Percentiles rank a stretch among this genome's conserved stretches.
Conservation (phyloP, 2,113 vertebrate species). For the Hoplias malabaricus region DNA sequence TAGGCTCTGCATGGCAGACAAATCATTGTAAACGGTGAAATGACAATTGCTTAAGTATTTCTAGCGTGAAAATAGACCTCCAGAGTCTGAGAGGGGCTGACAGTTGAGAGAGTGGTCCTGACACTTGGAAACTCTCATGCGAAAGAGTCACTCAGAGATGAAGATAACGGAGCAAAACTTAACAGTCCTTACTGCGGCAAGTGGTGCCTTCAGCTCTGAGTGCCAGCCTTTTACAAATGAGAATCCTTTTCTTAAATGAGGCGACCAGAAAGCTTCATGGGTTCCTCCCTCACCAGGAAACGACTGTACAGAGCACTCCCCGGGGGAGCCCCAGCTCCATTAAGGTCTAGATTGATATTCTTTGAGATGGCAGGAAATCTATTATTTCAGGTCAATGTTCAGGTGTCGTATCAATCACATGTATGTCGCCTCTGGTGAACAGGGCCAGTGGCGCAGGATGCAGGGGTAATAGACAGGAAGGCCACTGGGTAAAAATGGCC, state of each 20-base stretch:
- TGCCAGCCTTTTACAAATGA: constrained; percentile 42
- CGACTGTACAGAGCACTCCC: constrained; percentile 36
- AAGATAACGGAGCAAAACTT: constrained; percentile 28
- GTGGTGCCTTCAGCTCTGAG: constrained; percentile 25
- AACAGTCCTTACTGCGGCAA: constrained; percentile 12
- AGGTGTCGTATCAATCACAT: constrained; percentile 48
- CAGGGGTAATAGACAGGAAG: constrained; percentile 25
- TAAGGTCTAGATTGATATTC: constrained; percentile 51
- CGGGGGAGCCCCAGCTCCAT: constrained; percentile 40
- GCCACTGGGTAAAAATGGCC: constrained; percentile 10
- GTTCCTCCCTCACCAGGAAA: constrained; percentile 31
- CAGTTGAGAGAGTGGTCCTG: constrained; percentile 2
- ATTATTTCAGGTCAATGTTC: constrained; percentile 43
- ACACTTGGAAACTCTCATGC: constrained; percentile 22
- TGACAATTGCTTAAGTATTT: constrained; percentile 12
- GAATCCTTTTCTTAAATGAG: constrained; percentile 39
- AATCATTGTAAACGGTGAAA: constrained; percentile 6
- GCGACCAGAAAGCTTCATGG: constrained; percentile 34
- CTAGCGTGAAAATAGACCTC: constrained; percentile 17
- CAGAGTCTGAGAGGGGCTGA: background rate
- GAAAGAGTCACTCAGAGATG: constrained; percentile 24
- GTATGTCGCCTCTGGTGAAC: constrained; percentile 2
- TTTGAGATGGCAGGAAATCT: constrained; percentile 49
- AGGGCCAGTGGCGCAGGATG: constrained; percentile 15
- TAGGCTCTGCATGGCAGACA: background rate